Percentiles rank a stretch among this genome's conserved stretches.
These are phyloP conservation scores for Antrozous pallidus DNA, from an alignment of 2,797 vertebrate genomes.

Conservation along the genomic window DNA sequence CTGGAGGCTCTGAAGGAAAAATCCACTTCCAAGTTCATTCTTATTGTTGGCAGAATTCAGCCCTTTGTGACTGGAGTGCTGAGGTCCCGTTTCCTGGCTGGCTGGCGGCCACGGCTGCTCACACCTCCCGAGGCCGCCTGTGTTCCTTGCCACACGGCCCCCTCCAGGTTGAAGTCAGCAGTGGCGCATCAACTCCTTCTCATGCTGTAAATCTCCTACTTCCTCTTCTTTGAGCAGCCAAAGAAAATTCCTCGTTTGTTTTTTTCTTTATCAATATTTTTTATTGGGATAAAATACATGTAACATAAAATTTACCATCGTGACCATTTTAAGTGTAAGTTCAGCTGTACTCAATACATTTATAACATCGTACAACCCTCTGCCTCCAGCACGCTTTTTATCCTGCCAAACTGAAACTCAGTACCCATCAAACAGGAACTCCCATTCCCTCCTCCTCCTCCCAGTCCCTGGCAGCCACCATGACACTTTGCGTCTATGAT, in stretches of 20 bases:
- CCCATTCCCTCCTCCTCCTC: background rate
- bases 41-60: background rate
- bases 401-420: background rate
- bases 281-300: background rate
- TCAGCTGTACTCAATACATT: background rate
- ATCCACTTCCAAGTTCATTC: background rate
- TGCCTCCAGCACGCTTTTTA: background rate
- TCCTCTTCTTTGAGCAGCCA: background rate
- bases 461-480: background rate
- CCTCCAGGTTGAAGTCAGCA: background rate
- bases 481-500: background rate
- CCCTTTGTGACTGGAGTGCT: background rate
- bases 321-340: background rate
- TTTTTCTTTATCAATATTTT: background rate
- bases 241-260: background rate
- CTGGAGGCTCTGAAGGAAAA: constrained; percentile 4
- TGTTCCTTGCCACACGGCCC: background rate
- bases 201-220: background rate
- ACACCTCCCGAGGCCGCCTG: background rate
- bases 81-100: background rate
- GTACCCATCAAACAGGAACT: background rate
- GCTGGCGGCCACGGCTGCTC: background rate
- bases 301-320: background rate
- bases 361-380: background rate
- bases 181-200: background rate